Conservation (phyloP, 2,797 vertebrate species). For the Pseudochaenichthys georgianus region DNA sequence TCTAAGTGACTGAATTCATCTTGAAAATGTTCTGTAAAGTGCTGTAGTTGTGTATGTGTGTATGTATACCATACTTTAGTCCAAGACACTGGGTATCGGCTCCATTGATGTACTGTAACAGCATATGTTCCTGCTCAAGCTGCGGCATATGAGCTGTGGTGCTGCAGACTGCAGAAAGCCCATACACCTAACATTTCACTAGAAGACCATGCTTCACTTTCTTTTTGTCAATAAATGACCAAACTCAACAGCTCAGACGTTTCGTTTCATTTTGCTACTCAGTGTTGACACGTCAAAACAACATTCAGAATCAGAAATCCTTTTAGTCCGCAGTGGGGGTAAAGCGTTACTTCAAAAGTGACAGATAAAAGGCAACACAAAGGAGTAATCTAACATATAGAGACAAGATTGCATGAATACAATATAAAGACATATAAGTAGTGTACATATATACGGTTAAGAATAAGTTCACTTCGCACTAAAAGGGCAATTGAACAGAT, state of each 20-base stretch:
- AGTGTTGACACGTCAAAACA: background rate
- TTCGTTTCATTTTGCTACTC: background rate
- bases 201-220: slow-evolving; percentile 13
- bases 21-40: slow-evolving; percentile 30
- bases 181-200: slow-evolving; percentile 14
- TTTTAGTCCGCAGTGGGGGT: no score
- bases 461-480: no score
- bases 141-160: slow-evolving; percentile 21
- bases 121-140: slow-evolving; percentile 18
- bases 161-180: slow-evolving; percentile 11
- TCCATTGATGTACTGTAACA: slow-evolving; percentile 40
- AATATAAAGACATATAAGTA: no score
- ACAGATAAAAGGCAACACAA: no score
- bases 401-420: no score
- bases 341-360: no score
- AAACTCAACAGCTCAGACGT: background rate
- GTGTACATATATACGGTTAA: no score
- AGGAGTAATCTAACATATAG: no score
- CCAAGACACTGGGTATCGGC: slow-evolving; percentile 24
- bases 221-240: slow-evolving; percentile 62
- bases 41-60: slow-evolving; percentile 16
- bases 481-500: no score
- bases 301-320: background rate
- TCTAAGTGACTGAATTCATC: slow-evolving; percentile 34
- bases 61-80: slow-evolving; percentile 12